Evolutionary conservation across 2,113 vertebrate species (phyloP).

Genomic region (Mormyrus lacerda): DNA sequence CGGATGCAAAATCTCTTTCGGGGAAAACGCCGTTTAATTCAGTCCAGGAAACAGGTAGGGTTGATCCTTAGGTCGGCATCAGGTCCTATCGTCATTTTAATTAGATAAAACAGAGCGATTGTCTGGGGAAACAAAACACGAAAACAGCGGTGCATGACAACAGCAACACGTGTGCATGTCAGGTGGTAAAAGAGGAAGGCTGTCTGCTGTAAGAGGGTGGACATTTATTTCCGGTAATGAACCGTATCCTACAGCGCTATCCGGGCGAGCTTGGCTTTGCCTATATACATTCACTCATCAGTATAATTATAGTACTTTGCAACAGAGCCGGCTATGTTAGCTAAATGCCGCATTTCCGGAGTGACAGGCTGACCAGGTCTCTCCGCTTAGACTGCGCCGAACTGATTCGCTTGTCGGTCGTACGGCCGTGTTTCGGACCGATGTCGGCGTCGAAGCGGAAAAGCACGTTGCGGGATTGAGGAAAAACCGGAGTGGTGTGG

Average conservation of each 20-base stretch:
- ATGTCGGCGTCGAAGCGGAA: not conserved
- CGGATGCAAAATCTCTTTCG: not conserved
- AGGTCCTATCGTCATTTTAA: not conserved
- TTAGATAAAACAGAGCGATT: not conserved
- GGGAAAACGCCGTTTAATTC: not conserved
- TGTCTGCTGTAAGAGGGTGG: not conserved
- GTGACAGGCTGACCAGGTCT: not conserved
- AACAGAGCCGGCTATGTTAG: not conserved
- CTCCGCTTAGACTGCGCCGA: not conserved
- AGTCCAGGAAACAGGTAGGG: not conserved
- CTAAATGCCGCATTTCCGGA: not conserved
- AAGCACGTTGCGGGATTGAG: not conserved
- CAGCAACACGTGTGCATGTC: not conserved
- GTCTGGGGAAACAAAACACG: not conserved
- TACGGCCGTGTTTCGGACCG: not conserved
- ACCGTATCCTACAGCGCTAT: not conserved
- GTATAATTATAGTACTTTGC: not conserved
- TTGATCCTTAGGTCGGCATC: not conserved
- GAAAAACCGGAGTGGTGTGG: not conserved
- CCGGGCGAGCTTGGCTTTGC: not conserved
- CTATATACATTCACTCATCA: not conserved
- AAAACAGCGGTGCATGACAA: not conserved
- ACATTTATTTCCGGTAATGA: not conserved
- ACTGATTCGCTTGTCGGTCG: not conserved
- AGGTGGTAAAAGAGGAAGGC: constrained; percentile 6